Base-by-base conservation (phyloP, 2,797 vertebrate genomes). In the Falco concolor region DNA sequence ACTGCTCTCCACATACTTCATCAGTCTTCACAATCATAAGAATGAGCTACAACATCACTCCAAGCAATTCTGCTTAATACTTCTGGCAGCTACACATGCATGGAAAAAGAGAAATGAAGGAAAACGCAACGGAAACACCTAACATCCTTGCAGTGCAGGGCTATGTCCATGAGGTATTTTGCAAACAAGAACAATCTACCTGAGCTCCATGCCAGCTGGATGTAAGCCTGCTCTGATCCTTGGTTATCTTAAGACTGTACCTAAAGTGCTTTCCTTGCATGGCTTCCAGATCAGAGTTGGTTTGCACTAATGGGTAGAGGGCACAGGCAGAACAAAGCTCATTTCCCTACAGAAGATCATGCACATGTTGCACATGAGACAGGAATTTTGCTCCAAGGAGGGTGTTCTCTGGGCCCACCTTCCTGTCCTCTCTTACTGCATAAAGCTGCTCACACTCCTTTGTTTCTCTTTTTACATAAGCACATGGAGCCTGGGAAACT, bases 361-460 rank as follows among this genome's bases (percentile, higher is more conserved):
- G 32, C 23, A 5, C 5, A 2, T 9, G 25, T 8, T 64, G 30
- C 45, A 19, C 9, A 3, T 7, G 22, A 67, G 18, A 30, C 32
- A 49, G 5, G 42, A 50, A 23, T 3, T 27, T 9, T 53, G 13
- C 4, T 36, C 28, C 47, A 54, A 47, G 21, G 4, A 56, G 11
- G 4, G 7, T 49, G 9, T 56, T 68, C n/a, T 40, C 19, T 13
- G 18, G 23, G 32, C 53, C 23, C 27, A 25, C 16, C 13, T 8
- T 44, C 42, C 67, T 56, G 53, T 60, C n/a, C 49, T 36, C 18
- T 38, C 42, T 10, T 36, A 28, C 32, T 53, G 36, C 3, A 3
- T 3, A 0, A 64, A 84, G 57, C 8, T 1, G 0, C 10, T 19
- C 18, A 18, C 8, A 3, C 28, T 56, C 38, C 24, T 67, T 44